These are phyloP conservation scores for Apamea sordens DNA, from an alignment of 2,888 invertebrate genomes.

Conservation along the genomic window DNA sequence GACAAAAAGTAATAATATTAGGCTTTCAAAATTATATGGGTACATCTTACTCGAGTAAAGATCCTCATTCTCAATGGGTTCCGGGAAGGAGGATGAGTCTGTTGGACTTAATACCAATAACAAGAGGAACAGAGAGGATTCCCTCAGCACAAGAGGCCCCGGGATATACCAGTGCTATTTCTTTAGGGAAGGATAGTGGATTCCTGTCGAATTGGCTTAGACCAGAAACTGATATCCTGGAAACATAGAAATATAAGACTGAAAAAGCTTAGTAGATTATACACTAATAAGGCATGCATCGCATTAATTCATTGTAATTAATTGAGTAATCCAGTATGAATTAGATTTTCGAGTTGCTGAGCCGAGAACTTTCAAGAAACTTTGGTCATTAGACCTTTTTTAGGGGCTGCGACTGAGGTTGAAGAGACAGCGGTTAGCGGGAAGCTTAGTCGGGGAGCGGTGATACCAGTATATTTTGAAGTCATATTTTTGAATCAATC, in stretches of 20 bases:
- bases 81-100: neutral
- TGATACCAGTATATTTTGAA: too few species aligned
- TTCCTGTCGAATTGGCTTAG: neutral
- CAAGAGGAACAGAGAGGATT: neutral
- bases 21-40: neutral
- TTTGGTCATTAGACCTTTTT: conserved; percentile 46
- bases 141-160: too few species aligned
- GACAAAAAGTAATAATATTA: too few species aligned
- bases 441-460: too few species aligned
- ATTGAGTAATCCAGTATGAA: conserved; percentile 33
- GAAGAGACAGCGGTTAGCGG: conserved; percentile 37
- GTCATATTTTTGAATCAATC: neutral
- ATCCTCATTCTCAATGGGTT: neutral
- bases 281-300: neutral
- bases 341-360: conserved; percentile 46
- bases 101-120: neutral
- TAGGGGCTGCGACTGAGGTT: neutral
- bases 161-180: neutral
- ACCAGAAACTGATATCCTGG: neutral
- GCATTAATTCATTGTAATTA: conserved; percentile 5
- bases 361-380: conserved; percentile 46
- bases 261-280: too few species aligned
- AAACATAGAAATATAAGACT: too few species aligned
- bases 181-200: neutral
- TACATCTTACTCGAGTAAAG: too few species aligned